These are phyloP conservation scores for Mesorhabditis belari DNA, from an alignment of 2,888 invertebrate species.

Conservation along the genomic window DNA sequence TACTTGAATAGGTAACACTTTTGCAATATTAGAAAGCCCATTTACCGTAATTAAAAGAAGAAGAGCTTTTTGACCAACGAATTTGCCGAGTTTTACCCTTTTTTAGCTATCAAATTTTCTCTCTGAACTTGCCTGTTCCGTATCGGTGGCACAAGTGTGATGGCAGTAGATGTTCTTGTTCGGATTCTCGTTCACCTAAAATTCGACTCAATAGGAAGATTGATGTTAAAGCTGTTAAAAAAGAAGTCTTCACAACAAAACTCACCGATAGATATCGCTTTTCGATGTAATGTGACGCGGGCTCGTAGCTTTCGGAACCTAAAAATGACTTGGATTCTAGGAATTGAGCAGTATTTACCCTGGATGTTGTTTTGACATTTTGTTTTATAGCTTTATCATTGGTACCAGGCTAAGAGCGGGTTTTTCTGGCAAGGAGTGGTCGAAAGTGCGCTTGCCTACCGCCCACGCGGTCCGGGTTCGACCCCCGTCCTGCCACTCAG, in stretches of 20 bases:
- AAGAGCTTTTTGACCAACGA: no score
- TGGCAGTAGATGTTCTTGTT: constrained; percentile 46
- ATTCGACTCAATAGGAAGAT: no score
- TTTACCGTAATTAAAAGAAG: background rate
- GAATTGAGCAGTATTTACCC: no score
- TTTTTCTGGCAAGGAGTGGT: no score
- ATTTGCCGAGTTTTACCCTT: constrained; percentile 13
- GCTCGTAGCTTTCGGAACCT: constrained; percentile 37
- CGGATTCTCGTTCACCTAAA: constrained; percentile 33
- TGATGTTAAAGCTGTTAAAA: background rate
- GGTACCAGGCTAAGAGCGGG: no score
- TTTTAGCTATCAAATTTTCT: background rate
- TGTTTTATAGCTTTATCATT: no score
- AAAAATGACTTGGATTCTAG: no score
- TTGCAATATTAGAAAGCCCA: background rate
- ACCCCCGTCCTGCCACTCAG: no score
- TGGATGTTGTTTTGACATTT: no score
- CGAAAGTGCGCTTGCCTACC: no score
- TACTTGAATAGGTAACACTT: no score
- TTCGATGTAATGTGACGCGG: constrained; percentile 34
- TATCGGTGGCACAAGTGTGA: constrained; percentile 48
- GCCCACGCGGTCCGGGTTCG: no score
- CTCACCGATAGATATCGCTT: constrained; percentile 30
- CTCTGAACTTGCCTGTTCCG: constrained; percentile 6
- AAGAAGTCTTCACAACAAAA: background rate